Evolutionary conservation across 2,888 invertebrate species (phyloP).

Genomic region (Pseudococcus longispinus): DNA sequence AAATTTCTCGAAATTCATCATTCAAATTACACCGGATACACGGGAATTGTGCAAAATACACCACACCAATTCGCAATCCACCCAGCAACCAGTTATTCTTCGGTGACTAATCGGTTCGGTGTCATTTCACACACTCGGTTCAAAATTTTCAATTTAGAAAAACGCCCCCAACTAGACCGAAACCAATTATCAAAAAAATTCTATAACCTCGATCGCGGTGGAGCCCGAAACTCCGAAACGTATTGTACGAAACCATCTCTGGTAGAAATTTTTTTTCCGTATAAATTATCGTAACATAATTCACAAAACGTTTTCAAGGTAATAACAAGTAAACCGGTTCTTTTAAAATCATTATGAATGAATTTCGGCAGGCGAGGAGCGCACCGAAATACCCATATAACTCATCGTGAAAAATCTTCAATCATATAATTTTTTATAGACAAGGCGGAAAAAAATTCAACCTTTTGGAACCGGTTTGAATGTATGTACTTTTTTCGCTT

Average conservation of each 20-base stretch:
- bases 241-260: background rate
- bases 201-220: background rate
- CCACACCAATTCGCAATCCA: background rate
- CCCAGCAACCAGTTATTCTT: background rate
- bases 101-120: background rate
- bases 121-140: background rate
- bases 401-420: conserved; percentile 24
- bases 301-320: conserved; percentile 19
- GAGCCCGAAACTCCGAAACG: background rate
- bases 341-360: conserved; percentile 18
- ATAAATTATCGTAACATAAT: conserved; percentile 23
- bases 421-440: conserved; percentile 24
- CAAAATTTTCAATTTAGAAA: conserved; percentile 4
- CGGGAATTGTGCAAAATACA: background rate
- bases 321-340: background rate
- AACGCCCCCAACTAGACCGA: background rate
- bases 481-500: background rate
- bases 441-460: conserved; percentile 19
- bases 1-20: background rate
- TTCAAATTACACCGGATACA: background rate
- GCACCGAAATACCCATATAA: conserved; percentile 26
- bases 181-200: background rate
- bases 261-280: conserved; percentile 1
- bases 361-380: background rate
- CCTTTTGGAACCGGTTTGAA: background rate